These are phyloP conservation scores for Imbricaverruca yamaguchii DNA, from an alignment of 2,888 invertebrate genomes.

Conservation along the genomic window DNA sequence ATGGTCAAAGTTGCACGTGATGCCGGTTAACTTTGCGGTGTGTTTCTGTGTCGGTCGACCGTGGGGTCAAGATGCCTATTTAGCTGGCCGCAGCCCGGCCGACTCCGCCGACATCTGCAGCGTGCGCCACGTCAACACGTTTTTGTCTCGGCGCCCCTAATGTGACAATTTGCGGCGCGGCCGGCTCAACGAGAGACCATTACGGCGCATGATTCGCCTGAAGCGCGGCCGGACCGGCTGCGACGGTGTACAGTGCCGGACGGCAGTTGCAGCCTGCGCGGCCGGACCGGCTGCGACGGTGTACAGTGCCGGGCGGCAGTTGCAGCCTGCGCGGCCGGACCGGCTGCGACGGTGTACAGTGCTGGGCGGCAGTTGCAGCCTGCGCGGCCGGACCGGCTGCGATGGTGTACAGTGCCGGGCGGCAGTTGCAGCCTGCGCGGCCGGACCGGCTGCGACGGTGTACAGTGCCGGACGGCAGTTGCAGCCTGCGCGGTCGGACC, in stretches of 20 bases:
- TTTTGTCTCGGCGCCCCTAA: conserved; percentile 5
- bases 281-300: not conserved
- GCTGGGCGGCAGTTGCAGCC: not conserved
- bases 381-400: not conserved
- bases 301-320: no score
- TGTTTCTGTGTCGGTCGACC: no score
- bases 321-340: not conserved
- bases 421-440: no score
- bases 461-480: no score
- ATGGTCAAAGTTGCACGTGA: no score
- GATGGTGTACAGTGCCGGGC: not conserved
- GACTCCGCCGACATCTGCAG: not conserved
- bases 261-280: not conserved
- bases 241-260: not conserved
- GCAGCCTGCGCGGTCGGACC: not conserved
- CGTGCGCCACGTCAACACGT: not conserved
- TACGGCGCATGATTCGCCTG: not conserved
- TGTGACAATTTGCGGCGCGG: not conserved
- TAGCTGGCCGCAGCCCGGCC: no score
- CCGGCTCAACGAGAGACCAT: not conserved
- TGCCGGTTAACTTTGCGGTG: no score
- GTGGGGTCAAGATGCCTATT: no score
- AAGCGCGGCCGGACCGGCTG: not conserved
- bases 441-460: not conserved
- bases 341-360: not conserved